Evolutionary conservation across 35 echinoderm and acorn worm species (phyloP), one percentile per base, ranked within the genome.

Genomic region (Amphiura filiformis): DNA sequence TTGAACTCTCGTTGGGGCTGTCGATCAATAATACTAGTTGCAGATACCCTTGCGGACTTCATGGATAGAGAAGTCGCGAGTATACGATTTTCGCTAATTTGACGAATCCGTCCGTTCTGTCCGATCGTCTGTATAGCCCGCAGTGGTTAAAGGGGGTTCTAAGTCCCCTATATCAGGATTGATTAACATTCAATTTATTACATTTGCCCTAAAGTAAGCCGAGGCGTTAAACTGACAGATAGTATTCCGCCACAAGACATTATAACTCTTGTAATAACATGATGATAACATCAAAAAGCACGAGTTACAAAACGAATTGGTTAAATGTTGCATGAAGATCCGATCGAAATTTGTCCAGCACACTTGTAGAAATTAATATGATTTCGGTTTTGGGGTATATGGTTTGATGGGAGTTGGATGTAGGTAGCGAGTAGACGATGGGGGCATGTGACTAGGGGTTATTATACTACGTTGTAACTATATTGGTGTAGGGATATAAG

Each of bases 111-210:
- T 15, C 15, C 17, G 28, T 70, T n/a, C 61, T 30, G 61, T 26
- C 26, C 26, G 26, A n/a, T 30, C 26, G 61, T 52, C 44, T n/a
- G 61, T 11, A 70, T 30, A 26, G 61, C 61, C 61, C 28, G 61
- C 9, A 70, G 61, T 70, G 17, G 17, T 70, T 5, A 13, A 70
- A 70, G 61, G 44, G 61, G 61, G 28, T 30, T 70, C 28, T 70
- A 30, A 70, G 26, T n/a, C 61, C 28, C 28, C 9, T 23, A 23
- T 70, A 70, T 70, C 61, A 70, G 28, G 17, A 70, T 70, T 70
- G 61, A 70, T 70, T n/a, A 70, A 70, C 61, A 70, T 70, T 70
- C 61, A 70, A 70, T 70, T 47, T 70, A 70, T 70, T 70, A 70
- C 61, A 70, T 70, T 15, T 70, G 61, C 61, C 61, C 26, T 70